Evolutionary conservation across 2,888 invertebrate species (phyloP).

Genomic region (Apamea sordens): DNA sequence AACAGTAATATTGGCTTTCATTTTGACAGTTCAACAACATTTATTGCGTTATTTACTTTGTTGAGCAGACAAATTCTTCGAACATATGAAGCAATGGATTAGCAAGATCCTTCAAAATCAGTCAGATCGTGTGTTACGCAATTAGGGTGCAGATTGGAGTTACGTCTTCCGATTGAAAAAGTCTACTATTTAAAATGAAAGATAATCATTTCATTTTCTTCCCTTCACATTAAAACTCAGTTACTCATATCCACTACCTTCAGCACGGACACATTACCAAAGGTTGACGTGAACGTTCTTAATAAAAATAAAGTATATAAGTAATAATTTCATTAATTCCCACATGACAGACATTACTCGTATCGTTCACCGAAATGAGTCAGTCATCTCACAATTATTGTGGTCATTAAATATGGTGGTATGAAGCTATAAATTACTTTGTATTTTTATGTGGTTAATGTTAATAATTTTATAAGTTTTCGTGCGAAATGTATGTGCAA

Average conservation of each 20-base stretch:
- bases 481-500: background rate
- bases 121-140: background rate
- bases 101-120: background rate
- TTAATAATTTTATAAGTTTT: constrained; percentile 20
- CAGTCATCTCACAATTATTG: constrained; percentile 47
- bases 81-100: background rate
- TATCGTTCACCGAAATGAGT: constrained; percentile 50
- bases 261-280: constrained; percentile 23
- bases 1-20: background rate
- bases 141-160: background rate
- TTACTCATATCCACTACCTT: constrained; percentile 52
- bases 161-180: background rate
- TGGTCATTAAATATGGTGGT: constrained; percentile 44
- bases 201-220: too few relatives aligned
- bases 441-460: constrained; percentile 31
- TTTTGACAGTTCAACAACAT: background rate
- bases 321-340: constrained; percentile 56
- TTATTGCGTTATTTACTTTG: background rate
- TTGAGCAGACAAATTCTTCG: background rate
- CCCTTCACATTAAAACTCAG: constrained; percentile 51
- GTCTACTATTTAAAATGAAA: background rate
- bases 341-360: constrained; percentile 28
- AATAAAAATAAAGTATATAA: constrained; percentile 38
- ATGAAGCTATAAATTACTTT: constrained; percentile 54
- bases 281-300: constrained; percentile 40